Conservation (phyloP, 2,797 vertebrate species). For the Chelidonichthys spinosus region DNA sequence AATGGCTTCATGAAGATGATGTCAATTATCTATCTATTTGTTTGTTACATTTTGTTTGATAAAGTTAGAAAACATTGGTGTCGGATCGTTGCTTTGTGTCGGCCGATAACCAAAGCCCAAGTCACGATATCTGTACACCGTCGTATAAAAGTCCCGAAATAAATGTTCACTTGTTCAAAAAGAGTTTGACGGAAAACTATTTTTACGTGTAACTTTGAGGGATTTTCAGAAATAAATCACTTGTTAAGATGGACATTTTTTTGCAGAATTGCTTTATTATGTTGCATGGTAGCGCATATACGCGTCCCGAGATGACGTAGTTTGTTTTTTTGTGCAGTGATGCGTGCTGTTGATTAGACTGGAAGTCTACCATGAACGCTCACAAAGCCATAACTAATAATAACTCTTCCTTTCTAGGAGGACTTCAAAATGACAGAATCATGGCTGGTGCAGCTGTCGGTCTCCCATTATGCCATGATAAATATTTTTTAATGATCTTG, state of each 20-base stretch:
- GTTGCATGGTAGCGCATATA: conserved; percentile 50
- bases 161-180: neutral
- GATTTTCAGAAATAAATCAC: conserved; percentile 9
- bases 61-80: neutral
- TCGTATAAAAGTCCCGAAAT: neutral
- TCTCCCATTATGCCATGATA: conserved; percentile 11
- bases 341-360: conserved; percentile 46
- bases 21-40: neutral
- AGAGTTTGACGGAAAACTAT: neutral
- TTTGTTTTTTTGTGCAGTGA: conserved; percentile 64
- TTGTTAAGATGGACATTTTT: conserved; percentile 46
- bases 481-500: conserved; percentile 46
- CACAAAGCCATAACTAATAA: conserved; percentile 44
- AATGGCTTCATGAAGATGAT: too few relatives aligned
- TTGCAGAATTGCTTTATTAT: conserved; percentile 35
- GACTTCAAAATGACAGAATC: conserved; percentile 41
- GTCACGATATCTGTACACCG: neutral
- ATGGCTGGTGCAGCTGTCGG: conserved; percentile 9
- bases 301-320: conserved; percentile 23
- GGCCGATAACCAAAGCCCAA: too few relatives aligned
- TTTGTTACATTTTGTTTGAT: neutral
- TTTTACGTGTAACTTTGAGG: neutral
- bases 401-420: conserved; percentile 46
- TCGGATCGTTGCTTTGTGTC: neutral
- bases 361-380: conserved; percentile 32